These are phyloP conservation scores for Patiria pectinifera DNA, from an alignment of 53 echinoderm and acorn worm species.

Conservation along the genomic window DNA sequence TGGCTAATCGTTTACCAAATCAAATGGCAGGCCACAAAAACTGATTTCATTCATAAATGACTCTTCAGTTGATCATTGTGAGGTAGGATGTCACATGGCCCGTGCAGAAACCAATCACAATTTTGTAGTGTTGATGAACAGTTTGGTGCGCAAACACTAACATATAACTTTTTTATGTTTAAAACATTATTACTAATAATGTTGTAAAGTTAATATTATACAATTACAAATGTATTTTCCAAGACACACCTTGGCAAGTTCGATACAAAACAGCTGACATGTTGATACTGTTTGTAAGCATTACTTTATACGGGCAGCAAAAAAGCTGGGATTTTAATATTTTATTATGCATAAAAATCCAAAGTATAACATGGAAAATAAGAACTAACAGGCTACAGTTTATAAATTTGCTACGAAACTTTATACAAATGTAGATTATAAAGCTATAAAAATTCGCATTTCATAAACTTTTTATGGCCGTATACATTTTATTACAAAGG, in stretches of 20 bases:
- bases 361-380: constrained; percentile 16
- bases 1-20: too few species aligned
- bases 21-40: too few species aligned
- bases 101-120: background rate
- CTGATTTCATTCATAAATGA: too few species aligned
- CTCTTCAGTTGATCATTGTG: background rate
- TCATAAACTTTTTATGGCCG: background rate
- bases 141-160: background rate
- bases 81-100: background rate
- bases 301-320: background rate
- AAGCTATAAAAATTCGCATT: background rate
- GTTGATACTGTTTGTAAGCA: constrained; percentile 57
- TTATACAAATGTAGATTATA: constrained; percentile 35
- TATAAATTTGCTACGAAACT: constrained; percentile 16
- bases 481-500: background rate
- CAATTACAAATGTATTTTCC: background rate
- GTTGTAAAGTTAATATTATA: background rate
- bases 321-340: background rate
- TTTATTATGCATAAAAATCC: background rate
- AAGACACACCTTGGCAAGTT: constrained; percentile 48
- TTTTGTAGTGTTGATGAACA: background rate
- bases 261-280: constrained; percentile 17
- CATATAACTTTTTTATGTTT: background rate
- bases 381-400: constrained; percentile 40
- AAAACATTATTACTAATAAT: background rate